Base-by-base conservation (phyloP, 1,140 invertebrate genomes). In the Eciton burchellii region DNA sequence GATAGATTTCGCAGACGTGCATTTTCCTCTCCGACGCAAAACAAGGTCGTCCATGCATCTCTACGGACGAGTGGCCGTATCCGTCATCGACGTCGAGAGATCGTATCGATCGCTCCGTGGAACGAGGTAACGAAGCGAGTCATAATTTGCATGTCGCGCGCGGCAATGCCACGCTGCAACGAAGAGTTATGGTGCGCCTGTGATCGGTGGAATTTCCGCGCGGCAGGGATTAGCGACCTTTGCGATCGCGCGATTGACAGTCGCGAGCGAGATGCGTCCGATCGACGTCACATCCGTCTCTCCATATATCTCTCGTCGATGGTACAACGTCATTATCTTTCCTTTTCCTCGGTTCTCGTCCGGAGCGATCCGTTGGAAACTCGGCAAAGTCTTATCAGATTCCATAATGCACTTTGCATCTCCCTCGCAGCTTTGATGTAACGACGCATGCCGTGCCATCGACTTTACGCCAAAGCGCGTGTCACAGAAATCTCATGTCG, bases 1-100 rank as follows among this genome's bases (percentile, higher is more conserved):
- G 83, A 87, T 86, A 84, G 82, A 82, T 88, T 90, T 91, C 84
- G 88, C 89, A 84, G 89, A 83, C 81, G 71, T 84, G 77, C 85
- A 85, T 91, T 89, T 89, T 89, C 88, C 90, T 88, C 90, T 88
- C 79, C 85, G 88, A 86, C 62, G 63, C 19, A 57, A 62, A 24
- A 26, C 86, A 91, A 91, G 89, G 90, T 84, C 86, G 74, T 47
- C 19, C 60, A 49, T 72, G 65, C 84, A 77, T 35, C 68, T 84
- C 47, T 60, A 41, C 43, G 65, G 60, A 45, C 84, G 54, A 76
- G 16, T 59, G 35, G 14, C n/a, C 19, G 66, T 12, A 73, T 54
- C 86, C 81, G 86, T 88, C 86, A 88, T 88, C 76, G 71, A 77
- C 26, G 82, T 6, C 47, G 63, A 60, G 54, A 88, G 86, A 87